Evolutionary conservation across 2,888 invertebrate species (phyloP), one percentile per base, ranked within the genome.

Genomic region (Eupithecia inturbata): DNA sequence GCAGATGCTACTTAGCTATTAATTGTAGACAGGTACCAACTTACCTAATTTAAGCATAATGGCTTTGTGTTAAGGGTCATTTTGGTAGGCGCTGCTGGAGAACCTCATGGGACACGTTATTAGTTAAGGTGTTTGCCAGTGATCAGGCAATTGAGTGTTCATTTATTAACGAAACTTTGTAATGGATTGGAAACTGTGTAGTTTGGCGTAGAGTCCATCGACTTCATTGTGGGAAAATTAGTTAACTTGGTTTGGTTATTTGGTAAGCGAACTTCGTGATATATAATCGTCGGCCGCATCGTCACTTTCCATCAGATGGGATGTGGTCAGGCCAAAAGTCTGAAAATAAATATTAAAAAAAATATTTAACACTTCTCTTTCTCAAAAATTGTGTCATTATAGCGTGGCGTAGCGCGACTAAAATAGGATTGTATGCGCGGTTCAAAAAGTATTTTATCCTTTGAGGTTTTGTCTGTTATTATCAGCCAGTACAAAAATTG

Each of bases 1-100:
- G 41, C 62, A 49, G 41, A 68, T 57, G 72, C 49, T 66, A 67
- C 67, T 64, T 71, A 70, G 57, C 53, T 71, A 74, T 74, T 74
- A 31, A 64, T 49, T 19, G 57, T 33, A 36, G 7, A 16, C 60
- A 19, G 19, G 63, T 36, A n/a, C 60, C 12, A 19, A 31, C 26
- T 16, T 60, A 31, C 9, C 63, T 36, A 75, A 36, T 60, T 62
- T 72, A 66, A 62, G 45, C 74, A 31, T 53, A 49, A 75, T 31
- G 9, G 3, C 62, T n/a, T 67, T 31, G 71, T 14, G 60, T 49
- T 67, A 75, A 69, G 49, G 62, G 36, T 71, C 41, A 63, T 57
- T 68, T 68, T 64, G 14, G 57, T 28, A 31, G 28, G 45, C 12
- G 10, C 3, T 33, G 62, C 41, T 28, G 6, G 39, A 53, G 67